Evolutionary conservation across 2,888 invertebrate genomes (phyloP), one percentile per base, ranked within the genome.

Genomic region (Calliscelio sp.): DNA sequence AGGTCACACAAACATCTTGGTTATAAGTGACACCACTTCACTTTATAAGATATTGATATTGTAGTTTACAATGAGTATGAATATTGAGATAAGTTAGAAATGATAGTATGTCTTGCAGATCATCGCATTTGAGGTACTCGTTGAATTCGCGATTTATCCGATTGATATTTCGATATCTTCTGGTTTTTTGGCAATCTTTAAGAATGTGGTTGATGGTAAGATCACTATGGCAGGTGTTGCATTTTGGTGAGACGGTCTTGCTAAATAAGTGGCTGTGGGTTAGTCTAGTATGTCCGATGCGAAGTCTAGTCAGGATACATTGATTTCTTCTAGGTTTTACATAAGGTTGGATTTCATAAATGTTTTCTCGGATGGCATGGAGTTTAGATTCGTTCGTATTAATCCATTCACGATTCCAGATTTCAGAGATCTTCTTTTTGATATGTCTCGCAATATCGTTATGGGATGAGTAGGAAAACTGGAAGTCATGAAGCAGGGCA

Each of bases 1-100:
- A 22, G 51, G 51, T 51, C 51, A 51, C 51, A 51, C 22, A 11
- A 51, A 51, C 51, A 20, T 16, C 22, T 20, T 51, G 51, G 51
- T 51, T 51, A 51, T 51, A 22, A 51, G 51, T 51, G 51, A 51
- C 51, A 20, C 18, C 51, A 14, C 1, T 3, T 3, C 51, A 51
- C 22, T 51, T 51, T 51, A 51, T 22, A 35, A 35, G n/a, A n/a
- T n/a, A n/a, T n/a, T n/a, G n/a, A n/a, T n/a, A n/a, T n/a, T 11
- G 2, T 35, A 11, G 14, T 11, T 14, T 11, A 35, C 14, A 35
- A 32, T 32, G 5, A 35, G 5, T 35, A 35, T 1, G 22, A 5
- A 35, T 35, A 35, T 35, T 35, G 5, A n/a, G n/a, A n/a, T n/a
- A n/a, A n/a, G n/a, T n/a, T n/a, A n/a, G n/a, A n/a, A n/a, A n/a